Evolutionary conservation across 2,888 invertebrate genomes (phyloP).

Genomic region (Netelia fuscicornis): DNA sequence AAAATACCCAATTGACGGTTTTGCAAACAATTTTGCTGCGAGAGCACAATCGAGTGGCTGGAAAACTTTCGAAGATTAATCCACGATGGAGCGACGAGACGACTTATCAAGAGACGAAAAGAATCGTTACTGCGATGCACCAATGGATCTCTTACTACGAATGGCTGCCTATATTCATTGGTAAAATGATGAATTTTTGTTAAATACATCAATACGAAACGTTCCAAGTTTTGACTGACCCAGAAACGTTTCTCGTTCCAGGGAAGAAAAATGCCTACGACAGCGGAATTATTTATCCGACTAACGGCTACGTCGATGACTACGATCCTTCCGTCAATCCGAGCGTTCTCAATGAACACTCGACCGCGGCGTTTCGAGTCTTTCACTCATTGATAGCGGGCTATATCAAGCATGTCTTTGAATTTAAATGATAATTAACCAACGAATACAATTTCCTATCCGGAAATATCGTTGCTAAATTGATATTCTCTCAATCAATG

Average conservation of each 20-base stretch:
- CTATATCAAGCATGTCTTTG: constrained; percentile 87
- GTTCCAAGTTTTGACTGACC: neutral
- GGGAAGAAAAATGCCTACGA: constrained; percentile 88
- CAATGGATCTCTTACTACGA: constrained; percentile 94
- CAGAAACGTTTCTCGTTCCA: constrained; percentile 73
- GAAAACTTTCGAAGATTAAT: constrained; percentile 88
- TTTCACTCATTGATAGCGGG: constrained; percentile 91
- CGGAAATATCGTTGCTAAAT: neutral
- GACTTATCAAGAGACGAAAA: constrained; percentile 90
- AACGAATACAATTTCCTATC: neutral
- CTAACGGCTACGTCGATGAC: constrained; percentile 88
- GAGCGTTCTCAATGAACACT: constrained; percentile 89
- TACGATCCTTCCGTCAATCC: constrained; percentile 89
- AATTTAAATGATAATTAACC: neutral
- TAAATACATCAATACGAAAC: neutral
- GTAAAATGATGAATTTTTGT: constrained; percentile 81
- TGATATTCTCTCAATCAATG: neutral
- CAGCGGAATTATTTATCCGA: constrained; percentile 88
- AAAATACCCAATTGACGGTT: constrained; percentile 90
- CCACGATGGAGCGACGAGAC: constrained; percentile 91
- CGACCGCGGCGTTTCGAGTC: constrained; percentile 90
- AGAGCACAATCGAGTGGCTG: constrained; percentile 93
- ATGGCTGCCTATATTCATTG: constrained; percentile 91
- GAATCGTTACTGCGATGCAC: constrained; percentile 90
- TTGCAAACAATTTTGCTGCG: constrained; percentile 91